Evolutionary conservation across 2,113 vertebrate genomes (phyloP).

Genomic region (Opisthocomus hoazin): DNA sequence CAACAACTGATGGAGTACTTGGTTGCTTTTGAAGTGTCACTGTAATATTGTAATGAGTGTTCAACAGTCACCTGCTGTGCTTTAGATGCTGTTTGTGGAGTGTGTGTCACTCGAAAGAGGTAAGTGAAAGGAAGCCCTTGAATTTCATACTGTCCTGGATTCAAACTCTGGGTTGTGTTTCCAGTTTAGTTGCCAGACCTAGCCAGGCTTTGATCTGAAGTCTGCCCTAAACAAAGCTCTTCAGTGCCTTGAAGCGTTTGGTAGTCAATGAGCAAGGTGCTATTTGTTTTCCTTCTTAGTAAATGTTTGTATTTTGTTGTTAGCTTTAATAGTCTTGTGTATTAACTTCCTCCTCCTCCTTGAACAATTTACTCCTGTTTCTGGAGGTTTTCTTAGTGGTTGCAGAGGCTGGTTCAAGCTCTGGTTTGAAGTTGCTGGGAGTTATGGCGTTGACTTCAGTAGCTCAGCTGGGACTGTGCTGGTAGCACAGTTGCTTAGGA

Average conservation of each 20-base stretch:
- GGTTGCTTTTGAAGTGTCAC: background rate
- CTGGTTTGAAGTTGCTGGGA: background rate
- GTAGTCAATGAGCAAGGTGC: background rate
- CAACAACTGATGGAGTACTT: background rate
- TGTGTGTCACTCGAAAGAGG: background rate
- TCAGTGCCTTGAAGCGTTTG: background rate
- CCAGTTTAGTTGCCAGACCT: background rate
- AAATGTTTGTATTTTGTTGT: background rate
- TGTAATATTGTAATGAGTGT: background rate
- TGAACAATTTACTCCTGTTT: background rate
- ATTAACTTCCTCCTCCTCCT: background rate
- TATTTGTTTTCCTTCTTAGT: background rate
- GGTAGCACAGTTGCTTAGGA: background rate
- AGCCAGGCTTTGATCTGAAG: background rate
- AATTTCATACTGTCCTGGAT: background rate
- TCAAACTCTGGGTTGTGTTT: background rate
- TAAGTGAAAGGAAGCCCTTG: background rate
- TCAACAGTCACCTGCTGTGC: background rate
- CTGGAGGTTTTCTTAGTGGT: background rate
- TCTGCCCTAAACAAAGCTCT: background rate
- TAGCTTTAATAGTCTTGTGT: background rate
- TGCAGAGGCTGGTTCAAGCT: background rate
- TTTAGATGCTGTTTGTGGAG: background rate
- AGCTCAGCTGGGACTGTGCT: background rate
- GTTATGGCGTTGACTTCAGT: fast-evolving